Evolutionary conservation across 2,888 invertebrate genomes (phyloP).

Genomic region (Xestia sexstrigata): DNA sequence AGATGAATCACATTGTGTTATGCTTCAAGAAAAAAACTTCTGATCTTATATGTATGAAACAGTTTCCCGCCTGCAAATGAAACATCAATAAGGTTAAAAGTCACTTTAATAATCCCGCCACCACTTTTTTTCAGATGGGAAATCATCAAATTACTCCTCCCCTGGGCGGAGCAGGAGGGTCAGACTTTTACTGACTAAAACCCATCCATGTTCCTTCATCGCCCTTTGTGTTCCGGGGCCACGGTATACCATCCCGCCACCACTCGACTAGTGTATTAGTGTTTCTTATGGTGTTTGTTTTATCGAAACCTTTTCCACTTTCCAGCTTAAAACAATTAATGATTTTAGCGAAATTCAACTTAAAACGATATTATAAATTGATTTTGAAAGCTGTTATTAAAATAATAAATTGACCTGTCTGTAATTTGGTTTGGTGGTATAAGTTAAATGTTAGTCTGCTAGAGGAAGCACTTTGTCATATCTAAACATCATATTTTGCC

Average conservation of each 20-base stretch:
- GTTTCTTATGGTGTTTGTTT: slow-evolving; percentile 29
- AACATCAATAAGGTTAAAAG: slow-evolving; percentile 77
- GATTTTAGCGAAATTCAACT: slow-evolving; percentile 20
- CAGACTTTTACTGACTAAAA: too few species aligned
- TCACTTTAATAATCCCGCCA: slow-evolving; percentile 63
- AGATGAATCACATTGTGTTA: too few species aligned
- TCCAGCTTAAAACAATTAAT: background rate
- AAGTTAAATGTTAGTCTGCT: background rate
- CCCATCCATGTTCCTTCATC: too few species aligned
- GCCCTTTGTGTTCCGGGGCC: too few species aligned
- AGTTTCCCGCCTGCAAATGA: slow-evolving; percentile 29
- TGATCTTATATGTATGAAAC: slow-evolving; percentile 9
- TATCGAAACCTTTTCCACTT: slow-evolving; percentile 12
- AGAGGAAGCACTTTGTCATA: slow-evolving; percentile 1
- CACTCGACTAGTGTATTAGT: slow-evolving; percentile 38
- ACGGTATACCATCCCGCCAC: slow-evolving; percentile 42
- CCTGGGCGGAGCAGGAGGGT: too few species aligned
- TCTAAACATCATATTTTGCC: slow-evolving; percentile 21
- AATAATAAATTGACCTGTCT: slow-evolving; percentile 7
- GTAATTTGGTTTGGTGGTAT: background rate
- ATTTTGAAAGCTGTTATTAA: background rate
- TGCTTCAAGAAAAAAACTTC: too few species aligned
- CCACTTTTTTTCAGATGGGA: too few species aligned
- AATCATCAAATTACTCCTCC: too few species aligned
- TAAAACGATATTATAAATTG: slow-evolving; percentile 5